These are phyloP conservation scores for Drosophila austrosaltans DNA, from an alignment of 2,888 invertebrate genomes.

Conservation along the genomic window DNA sequence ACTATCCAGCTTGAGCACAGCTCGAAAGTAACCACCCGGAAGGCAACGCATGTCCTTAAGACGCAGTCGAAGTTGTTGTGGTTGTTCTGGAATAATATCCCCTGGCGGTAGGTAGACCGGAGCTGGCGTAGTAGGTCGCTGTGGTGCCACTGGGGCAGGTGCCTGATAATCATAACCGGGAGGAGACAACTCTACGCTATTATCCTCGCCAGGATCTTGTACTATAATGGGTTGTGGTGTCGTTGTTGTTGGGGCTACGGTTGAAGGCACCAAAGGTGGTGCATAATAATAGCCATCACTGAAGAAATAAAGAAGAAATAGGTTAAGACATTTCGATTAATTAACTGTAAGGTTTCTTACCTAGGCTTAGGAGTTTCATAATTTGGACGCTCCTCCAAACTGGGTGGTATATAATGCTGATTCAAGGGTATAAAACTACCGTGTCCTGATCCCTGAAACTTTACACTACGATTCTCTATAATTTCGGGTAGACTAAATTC, in stretches of 20 bases:
- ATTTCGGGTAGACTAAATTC: constrained; percentile 81
- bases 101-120: constrained; percentile 66
- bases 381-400: constrained; percentile 66
- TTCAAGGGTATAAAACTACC: constrained; percentile 78
- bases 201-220: constrained; percentile 61
- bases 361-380: constrained; percentile 75
- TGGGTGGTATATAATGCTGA: constrained; percentile 75
- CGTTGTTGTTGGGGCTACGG: constrained; percentile 40
- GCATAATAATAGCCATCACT: constrained; percentile 60
- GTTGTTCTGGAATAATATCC: constrained; percentile 25
- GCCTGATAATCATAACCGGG: constrained; percentile 77
- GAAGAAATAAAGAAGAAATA: not conserved
- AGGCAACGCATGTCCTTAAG: constrained; percentile 82
- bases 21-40: constrained; percentile 81
- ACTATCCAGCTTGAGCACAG: constrained; percentile 82
- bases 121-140: constrained; percentile 67
- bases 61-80: constrained; percentile 70
- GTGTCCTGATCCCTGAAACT: constrained; percentile 49
- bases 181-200: constrained; percentile 32
- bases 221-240: constrained; percentile 73
- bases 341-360: constrained; percentile 31
- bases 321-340: not conserved
- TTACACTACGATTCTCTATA: constrained; percentile 78
- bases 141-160: constrained; percentile 36
- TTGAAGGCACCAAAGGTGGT: not conserved